phyloP scores from a whole-genome alignment of 2,113 vertebrate genomes.

The Oncorhynchus gorbuscha region DNA sequence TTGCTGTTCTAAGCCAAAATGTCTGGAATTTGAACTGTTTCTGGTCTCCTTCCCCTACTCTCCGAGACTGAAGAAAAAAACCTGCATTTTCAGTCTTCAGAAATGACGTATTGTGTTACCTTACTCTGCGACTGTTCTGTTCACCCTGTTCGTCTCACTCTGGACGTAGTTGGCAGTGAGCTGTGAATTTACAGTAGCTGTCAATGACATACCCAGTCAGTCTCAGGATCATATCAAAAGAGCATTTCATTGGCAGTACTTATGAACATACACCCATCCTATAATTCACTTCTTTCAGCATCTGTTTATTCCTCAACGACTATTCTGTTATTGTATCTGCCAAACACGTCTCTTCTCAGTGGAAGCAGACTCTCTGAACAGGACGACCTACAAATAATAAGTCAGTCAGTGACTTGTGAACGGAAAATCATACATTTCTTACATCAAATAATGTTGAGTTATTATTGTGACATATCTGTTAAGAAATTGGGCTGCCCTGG shows the following conservation, averaged over 20 bases:
- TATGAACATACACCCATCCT: not conserved
- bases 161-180: not conserved
- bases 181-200: not conserved
- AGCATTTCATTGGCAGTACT: slow-evolving; percentile 2
- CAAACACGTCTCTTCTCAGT: not conserved
- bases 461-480: too few species aligned
- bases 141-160: not conserved
- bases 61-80: not conserved
- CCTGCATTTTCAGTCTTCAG: slow-evolving; percentile 6
- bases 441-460: too few species aligned
- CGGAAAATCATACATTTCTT: too few species aligned
- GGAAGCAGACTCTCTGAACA: not conserved
- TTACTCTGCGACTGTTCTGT: not conserved
- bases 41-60: not conserved
- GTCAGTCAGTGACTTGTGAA: too few species aligned
- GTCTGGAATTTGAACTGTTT: slow-evolving; percentile 14
- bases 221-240: not conserved
- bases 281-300: not conserved
- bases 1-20: slow-evolving; percentile 10
- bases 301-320: not conserved
- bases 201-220: not conserved
- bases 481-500: too few species aligned
- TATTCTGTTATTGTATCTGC: not conserved
- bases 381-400: too few species aligned
- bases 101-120: not conserved